phyloP scores from a whole-genome alignment of 2,797 vertebrate species.

The Menidia menidia region DNA sequence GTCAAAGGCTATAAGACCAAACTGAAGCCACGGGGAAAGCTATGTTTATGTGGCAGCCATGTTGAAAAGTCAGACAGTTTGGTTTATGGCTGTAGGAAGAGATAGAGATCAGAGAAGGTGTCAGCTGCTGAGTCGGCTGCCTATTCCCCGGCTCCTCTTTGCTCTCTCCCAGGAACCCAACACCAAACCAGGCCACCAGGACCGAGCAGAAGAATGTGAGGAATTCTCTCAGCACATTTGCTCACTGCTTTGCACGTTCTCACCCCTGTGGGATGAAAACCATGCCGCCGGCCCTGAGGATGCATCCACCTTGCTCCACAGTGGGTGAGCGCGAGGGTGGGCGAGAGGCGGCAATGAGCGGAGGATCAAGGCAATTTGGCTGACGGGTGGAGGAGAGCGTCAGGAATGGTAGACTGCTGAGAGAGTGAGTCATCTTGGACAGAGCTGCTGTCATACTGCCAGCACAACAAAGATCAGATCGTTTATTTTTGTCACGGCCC shows the following conservation, averaged over 20 bases:
- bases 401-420: constrained; percentile 69
- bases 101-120: constrained; percentile 81
- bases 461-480: constrained; percentile 75
- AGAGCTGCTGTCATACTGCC: constrained; percentile 72
- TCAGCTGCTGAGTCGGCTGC: constrained; percentile 80
- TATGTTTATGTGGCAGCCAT: constrained; percentile 67
- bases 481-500: constrained; percentile 75
- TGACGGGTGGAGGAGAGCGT: constrained; percentile 66
- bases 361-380: constrained; percentile 73
- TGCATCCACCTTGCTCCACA: constrained; percentile 66
- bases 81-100: constrained; percentile 76
- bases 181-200: constrained; percentile 72
- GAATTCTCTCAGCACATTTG: constrained; percentile 82
- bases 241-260: constrained; percentile 81
- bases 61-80: constrained; percentile 71
- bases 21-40: constrained; percentile 45
- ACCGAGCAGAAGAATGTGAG: constrained; percentile 75
- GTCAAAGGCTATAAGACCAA: constrained; percentile 33
- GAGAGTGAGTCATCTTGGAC: constrained; percentile 75
- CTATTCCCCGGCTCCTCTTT: constrained; percentile 75
- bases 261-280: constrained; percentile 78
- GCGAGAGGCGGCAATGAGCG: constrained; percentile 58
- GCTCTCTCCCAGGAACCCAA: constrained; percentile 80
- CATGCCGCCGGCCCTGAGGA: constrained; percentile 54
- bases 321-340: constrained; percentile 44